These are phyloP conservation scores for Temnothorax unifasciatus DNA, from an alignment of 2,888 invertebrate species.

Conservation along the genomic window DNA sequence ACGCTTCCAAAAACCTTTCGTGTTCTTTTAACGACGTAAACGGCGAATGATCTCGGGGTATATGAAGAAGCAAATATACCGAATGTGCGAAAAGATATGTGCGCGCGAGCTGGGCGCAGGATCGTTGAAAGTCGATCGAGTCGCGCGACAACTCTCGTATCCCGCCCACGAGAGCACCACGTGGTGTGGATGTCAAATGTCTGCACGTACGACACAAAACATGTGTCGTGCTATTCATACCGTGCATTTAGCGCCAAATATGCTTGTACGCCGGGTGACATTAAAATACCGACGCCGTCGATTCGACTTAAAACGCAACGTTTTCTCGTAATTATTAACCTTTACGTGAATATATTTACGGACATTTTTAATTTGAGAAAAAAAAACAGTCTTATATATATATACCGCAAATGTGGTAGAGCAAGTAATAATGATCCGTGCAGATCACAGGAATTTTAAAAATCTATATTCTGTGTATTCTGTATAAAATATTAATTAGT, in stretches of 20 bases:
- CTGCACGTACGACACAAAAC: constrained; percentile 44
- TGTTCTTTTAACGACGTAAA: neutral
- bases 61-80: neutral
- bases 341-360: neutral
- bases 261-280: neutral
- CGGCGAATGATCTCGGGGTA: neutral
- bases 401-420: neutral
- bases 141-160: constrained; percentile 54
- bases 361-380: neutral
- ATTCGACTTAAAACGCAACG: neutral
- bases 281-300: neutral
- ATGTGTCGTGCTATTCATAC: constrained; percentile 44
- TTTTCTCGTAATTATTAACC: neutral
- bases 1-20: neutral
- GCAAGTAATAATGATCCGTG: neutral
- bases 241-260: constrained; percentile 39
- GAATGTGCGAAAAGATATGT: neutral
- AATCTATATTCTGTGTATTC: too few relatives aligned
- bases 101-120: neutral
- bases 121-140: constrained; percentile 48
- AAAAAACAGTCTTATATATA: neutral
- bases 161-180: constrained; percentile 65
- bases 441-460: neutral
- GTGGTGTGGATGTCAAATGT: constrained; percentile 62
- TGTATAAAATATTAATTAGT: neutral